A percentile compares a stretch with the other conserved stretches of the same genome.
Evolutionary conservation across 2,888 invertebrate species (phyloP).

Genomic region (Gisinianus flammeolus): DNA sequence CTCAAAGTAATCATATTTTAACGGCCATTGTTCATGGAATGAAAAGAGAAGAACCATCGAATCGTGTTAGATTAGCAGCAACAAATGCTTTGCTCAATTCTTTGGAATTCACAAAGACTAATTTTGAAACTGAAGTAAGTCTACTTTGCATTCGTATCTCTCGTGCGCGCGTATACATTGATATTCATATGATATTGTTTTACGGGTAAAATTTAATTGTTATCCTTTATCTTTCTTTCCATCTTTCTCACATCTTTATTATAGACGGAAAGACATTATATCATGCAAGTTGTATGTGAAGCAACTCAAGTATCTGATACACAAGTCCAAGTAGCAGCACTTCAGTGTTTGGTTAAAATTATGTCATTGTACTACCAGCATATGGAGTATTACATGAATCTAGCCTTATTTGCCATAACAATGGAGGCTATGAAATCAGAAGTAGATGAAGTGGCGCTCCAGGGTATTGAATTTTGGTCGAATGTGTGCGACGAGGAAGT

Average conservation of each 20-base stretch:
- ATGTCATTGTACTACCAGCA: constrained; percentile 97
- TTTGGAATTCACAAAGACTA: constrained; percentile 96
- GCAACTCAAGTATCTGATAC: constrained; percentile 93
- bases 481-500: constrained; percentile 99
- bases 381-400: constrained; percentile 99
- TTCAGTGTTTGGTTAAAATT: constrained; percentile 98
- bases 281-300: constrained; percentile 99
- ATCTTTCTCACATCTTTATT: too few relatives aligned
- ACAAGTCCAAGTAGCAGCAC: constrained; percentile 91
- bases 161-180: too few relatives aligned
- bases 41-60: constrained; percentile 90
- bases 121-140: constrained; percentile 90
- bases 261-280: constrained; percentile 91
- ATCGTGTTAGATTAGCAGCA: constrained; percentile 93
- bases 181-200: too few relatives aligned
- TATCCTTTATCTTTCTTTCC: too few relatives aligned
- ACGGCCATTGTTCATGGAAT: constrained; percentile 99
- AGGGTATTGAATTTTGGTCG: constrained; percentile 99
- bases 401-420: constrained; percentile 91
- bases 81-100: constrained; percentile 96
- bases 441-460: constrained; percentile 92
- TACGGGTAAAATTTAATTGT: too few relatives aligned
- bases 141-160: too few relatives aligned
- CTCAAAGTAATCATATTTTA: constrained; percentile 93
- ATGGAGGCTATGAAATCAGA: constrained; percentile 98